phyloP scores from a whole-genome alignment of 2,888 invertebrate genomes.

The Drosophila algonquin region DNA sequence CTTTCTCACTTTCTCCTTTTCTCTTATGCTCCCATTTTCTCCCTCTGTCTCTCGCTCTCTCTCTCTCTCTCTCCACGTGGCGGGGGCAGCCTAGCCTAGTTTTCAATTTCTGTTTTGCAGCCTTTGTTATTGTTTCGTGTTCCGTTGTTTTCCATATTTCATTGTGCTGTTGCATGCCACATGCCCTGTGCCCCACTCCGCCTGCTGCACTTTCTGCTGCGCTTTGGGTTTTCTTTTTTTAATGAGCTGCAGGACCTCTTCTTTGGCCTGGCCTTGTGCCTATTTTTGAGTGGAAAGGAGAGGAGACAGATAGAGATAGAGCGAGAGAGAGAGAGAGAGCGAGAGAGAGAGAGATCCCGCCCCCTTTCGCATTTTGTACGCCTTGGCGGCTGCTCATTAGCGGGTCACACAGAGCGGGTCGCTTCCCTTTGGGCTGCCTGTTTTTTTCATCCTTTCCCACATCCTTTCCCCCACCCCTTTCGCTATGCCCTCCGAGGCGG shows the following conservation, averaged over 20 bases:
- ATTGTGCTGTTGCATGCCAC: slow-evolving; percentile 22
- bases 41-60: background rate
- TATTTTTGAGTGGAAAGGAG: slow-evolving; percentile 34
- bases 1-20: slow-evolving; percentile 24
- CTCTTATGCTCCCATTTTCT: background rate
- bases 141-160: slow-evolving; percentile 32
- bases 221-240: slow-evolving; percentile 27
- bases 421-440: slow-evolving; percentile 17
- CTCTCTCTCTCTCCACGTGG: background rate
- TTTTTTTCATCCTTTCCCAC: slow-evolving; percentile 8
- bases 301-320: background rate
- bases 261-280: slow-evolving; percentile 65
- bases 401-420: slow-evolving; percentile 58
- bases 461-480: background rate
- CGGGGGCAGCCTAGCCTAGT: slow-evolving; percentile 31
- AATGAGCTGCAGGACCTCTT: slow-evolving; percentile 48
- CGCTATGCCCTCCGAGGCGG: too few relatives aligned
- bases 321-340: background rate
- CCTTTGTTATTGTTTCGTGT: slow-evolving; percentile 13
- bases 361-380: slow-evolving; percentile 42
- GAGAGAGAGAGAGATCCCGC: background rate
- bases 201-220: slow-evolving; percentile 13
- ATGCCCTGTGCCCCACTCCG: background rate
- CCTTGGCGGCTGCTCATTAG: slow-evolving; percentile 63
- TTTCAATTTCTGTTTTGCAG: slow-evolving; percentile 22